Base-by-base conservation (phyloP, 1,140 invertebrate genomes). In the Drosophila ironensis region DNA sequence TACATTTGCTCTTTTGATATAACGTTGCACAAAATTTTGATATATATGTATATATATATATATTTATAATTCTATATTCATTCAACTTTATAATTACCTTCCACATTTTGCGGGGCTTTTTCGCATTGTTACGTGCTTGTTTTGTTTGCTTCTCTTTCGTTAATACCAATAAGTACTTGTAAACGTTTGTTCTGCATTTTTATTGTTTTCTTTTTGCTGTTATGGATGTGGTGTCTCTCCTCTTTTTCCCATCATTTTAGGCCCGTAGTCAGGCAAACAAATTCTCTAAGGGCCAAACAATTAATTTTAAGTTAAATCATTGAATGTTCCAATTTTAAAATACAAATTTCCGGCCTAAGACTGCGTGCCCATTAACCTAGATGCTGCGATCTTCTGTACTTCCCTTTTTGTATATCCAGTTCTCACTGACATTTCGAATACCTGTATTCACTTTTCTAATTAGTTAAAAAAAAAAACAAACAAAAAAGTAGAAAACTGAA, bases 1-100 rank as follows among this genome's bases (percentile, higher is more conserved):
- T 63, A 50, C 35, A 33, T 72, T 68, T 66, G 37, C 42, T 77
- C 61, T 77, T 86, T 84, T 80, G 74, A 86, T 86, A 84, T 86
- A 82, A 84, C 52, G 78, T 82, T 82, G 78, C 78, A 71, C 78
- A 82, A 84, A 77, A 78, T 84, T 84, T 82, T 69, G 56, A 84
- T 67, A 71, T 48, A 78, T 64, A 61, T 45, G 45, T 51, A 51
- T 50, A 24, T 78, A 48, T 57, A 37, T 59, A 50, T 57, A 42
- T 64, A 53, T 42, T 30, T 50, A 74, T 72, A 57, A 46, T 60
- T 61, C 45, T 51, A 60, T 80, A 60, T 45, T 44, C 47, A 38
- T 70, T 73, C 59, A 64, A 66, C 74, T 73, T 67, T 66, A 84
- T 84, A 77, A 66, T 64, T 69, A 63, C 41, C 47, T 48, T 77